Evolutionary conservation across 2,113 vertebrate genomes (phyloP), one percentile per base, ranked within the genome.

Genomic region (Panurus biarmicus): DNA sequence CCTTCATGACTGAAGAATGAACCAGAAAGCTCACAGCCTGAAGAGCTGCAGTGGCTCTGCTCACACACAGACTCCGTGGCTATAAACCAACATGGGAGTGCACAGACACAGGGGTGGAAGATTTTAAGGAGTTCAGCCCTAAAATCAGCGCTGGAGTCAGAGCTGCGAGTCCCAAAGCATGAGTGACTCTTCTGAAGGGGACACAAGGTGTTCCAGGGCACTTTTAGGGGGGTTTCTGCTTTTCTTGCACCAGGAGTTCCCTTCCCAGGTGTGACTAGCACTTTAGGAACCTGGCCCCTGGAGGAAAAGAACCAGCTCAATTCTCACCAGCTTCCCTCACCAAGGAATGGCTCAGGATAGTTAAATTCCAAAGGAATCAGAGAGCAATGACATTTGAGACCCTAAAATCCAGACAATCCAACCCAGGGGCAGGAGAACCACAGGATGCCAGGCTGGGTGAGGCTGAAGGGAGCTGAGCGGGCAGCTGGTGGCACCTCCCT

Each of bases 381-480:
- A 51, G 48, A 48, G 8, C 17, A 62, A 10, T 0, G 0, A 6
- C 8, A n/a, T 10, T 24, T 33, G 18, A 38, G 44, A 28, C 9
- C 8, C 7, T 7, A 21, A 11, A 33, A 62, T 19, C 31, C 14
- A 35, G 23, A 44, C 14, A 57, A n/a, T 16, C 33, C 33, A 40
- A 28, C 40, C 53, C 11, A 0, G 1, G 9, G 26, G 35, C 28
- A 2, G 1, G 54, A 70, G 7, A 48, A 12, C 5, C 36, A 18
- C 45, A 86, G 21, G 0, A 9, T 4, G 4, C 12, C 24, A 8
- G 28, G 1, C 0, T 9, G 28, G 10, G 6, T 24, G 2, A 69
- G 48, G 66, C 3, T n/a, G n/a, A n/a, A n/a, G n/a, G n/a, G n/a
- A n/a, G n/a, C n/a, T n/a, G n/a, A n/a, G n/a, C n/a, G n/a, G n/a